Percentiles rank a stretch among this genome's conserved stretches.
These are phyloP conservation scores for Coracias cyanogaster DNA, from an alignment of 2,797 vertebrate genomes.

Conservation along the genomic window DNA sequence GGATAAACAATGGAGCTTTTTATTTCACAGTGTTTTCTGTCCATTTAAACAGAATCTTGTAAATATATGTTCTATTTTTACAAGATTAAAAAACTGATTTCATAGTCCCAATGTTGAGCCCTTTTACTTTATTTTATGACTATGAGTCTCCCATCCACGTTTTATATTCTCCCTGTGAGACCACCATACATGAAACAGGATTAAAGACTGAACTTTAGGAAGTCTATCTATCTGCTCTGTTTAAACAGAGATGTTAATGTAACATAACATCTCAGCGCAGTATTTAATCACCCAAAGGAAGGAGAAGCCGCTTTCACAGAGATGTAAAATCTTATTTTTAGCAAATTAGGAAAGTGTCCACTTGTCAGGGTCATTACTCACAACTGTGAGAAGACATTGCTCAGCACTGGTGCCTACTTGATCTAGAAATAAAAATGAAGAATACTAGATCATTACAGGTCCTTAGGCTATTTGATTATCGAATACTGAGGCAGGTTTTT, in stretches of 20 bases:
- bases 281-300: background rate
- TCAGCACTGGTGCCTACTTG: background rate
- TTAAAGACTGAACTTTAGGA: background rate
- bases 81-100: slow-evolving; percentile 41
- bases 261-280: background rate
- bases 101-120: background rate
- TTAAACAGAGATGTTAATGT: background rate
- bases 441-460: background rate
- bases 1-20: background rate
- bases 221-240: background rate
- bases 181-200: background rate
- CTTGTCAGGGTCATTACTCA: slow-evolving; percentile 41
- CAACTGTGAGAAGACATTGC: background rate
- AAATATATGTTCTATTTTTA: background rate
- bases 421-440: slow-evolving; percentile 23
- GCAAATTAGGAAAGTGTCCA: slow-evolving; percentile 7
- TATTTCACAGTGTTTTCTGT: background rate
- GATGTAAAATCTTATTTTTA: slow-evolving; percentile 53
- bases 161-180: background rate
- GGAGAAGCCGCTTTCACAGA: background rate
- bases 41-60: background rate
- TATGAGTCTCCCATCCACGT: background rate
- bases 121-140: slow-evolving; percentile 4
- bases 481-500: background rate
- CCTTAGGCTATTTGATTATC: background rate